Conservation (phyloP, 2,888 invertebrate species). For the Psococerastis gibbosa region DNA sequence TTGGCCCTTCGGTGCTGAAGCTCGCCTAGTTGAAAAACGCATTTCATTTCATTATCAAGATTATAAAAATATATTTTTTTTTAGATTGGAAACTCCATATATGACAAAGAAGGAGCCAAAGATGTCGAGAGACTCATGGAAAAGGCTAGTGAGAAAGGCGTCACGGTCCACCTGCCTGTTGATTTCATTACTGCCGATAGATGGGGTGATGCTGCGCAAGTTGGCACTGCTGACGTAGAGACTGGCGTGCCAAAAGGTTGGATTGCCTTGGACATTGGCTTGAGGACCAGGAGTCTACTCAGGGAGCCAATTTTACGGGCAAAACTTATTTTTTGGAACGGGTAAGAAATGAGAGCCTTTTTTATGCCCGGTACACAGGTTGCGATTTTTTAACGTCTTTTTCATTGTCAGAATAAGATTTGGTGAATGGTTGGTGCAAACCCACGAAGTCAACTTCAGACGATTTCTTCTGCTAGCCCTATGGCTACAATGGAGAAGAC, state of each 20-base stretch:
- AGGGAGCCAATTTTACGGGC: conserved; percentile 63
- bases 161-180: conserved; percentile 81
- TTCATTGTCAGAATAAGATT: too few species aligned
- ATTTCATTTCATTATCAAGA: too few species aligned
- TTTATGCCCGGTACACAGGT: too few species aligned
- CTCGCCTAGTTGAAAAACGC: too few species aligned
- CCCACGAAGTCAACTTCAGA: not conserved
- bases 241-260: conserved; percentile 81
- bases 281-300: conserved; percentile 63
- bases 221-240: conserved; percentile 54
- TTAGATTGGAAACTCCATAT: conserved; percentile 87
- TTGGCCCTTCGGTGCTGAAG: too few species aligned
- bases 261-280: conserved; percentile 92
- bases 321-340: conserved; percentile 98
- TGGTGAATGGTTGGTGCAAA: too few species aligned
- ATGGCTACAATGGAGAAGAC: too few species aligned
- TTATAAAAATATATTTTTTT: conserved; percentile 16
- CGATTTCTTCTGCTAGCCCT: too few species aligned
- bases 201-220: conserved; percentile 80
- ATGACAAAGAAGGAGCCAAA: conserved; percentile 89
- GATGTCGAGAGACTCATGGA: conserved; percentile 77
- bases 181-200: conserved; percentile 93
- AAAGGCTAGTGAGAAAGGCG: conserved; percentile 82
- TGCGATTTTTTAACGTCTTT: too few species aligned
- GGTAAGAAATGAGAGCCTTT: too few species aligned